Percentiles rank a stretch among this genome's conserved stretches.
Evolutionary conservation across 1,140 invertebrate genomes (phyloP).

Genomic region (Heterodera carotae): DNA sequence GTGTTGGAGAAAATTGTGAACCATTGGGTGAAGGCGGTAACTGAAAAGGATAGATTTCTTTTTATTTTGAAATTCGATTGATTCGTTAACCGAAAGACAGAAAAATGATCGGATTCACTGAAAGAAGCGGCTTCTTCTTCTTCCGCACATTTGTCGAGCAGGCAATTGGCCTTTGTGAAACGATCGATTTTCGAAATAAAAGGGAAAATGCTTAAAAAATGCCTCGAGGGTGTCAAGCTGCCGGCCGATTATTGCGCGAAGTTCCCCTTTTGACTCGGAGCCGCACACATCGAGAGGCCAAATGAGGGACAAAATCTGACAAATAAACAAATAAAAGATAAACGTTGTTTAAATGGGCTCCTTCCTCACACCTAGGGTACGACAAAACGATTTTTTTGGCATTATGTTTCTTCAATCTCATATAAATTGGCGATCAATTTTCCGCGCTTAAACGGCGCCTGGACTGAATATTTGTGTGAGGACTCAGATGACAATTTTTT

Average conservation of each 20-base stretch:
- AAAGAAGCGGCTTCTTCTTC: background rate
- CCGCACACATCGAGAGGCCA: constrained; percentile 28
- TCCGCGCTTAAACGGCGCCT: too few relatives aligned
- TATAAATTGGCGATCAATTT: too few relatives aligned
- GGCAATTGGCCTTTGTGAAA: constrained; percentile 1
- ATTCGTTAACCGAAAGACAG: background rate
- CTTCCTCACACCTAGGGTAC: too few relatives aligned
- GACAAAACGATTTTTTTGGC: too few relatives aligned
- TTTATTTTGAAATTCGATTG: too few relatives aligned
- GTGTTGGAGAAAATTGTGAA: constrained; percentile 26
- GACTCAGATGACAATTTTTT: too few relatives aligned
- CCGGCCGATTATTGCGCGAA: background rate
- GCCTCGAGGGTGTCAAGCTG: constrained; percentile 16
- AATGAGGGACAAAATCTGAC: constrained; percentile 22
- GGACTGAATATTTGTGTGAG: too few relatives aligned
- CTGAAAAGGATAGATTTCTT: too few relatives aligned
- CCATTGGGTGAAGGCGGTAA: constrained; percentile 23
- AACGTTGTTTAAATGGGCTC: too few relatives aligned
- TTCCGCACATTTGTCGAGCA: constrained; percentile 17
- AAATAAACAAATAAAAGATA: background rate
- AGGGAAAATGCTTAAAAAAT: background rate
- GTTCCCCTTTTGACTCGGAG: background rate
- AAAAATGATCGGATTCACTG: background rate
- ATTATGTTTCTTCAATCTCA: too few relatives aligned
- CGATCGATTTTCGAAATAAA: background rate